Conservation (phyloP, 2,113 vertebrate species). For the Cavia porcellus region DNA sequence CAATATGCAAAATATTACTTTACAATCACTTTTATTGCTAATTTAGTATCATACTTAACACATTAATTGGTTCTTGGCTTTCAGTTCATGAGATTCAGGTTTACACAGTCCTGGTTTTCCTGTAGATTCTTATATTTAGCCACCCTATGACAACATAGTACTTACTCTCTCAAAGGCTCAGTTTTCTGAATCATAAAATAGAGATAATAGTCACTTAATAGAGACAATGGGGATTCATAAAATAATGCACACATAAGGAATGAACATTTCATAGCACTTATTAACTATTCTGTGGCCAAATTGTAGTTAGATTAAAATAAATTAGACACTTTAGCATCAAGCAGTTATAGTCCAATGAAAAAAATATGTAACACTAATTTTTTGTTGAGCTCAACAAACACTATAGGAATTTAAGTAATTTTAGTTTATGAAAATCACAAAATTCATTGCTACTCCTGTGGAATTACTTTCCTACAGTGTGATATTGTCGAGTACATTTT, state of each 20-base stretch:
- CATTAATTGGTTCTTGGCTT: background rate
- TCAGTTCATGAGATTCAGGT: background rate
- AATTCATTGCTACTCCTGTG: background rate
- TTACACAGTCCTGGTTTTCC: background rate
- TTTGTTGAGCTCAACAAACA: background rate
- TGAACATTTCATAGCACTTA: background rate
- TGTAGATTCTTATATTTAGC: background rate
- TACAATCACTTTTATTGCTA: background rate
- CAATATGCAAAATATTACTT: background rate
- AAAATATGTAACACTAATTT: background rate
- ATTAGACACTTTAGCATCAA: background rate
- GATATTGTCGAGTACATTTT: constrained; percentile 28
- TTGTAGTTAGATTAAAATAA: background rate
- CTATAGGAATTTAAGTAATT: background rate
- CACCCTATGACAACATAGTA: background rate
- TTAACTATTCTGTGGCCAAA: background rate
- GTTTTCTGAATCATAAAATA: background rate
- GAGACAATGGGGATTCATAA: background rate
- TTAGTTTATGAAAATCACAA: background rate
- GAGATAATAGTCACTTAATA: background rate
- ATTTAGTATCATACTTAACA: background rate
- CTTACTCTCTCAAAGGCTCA: background rate
- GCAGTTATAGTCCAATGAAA: background rate
- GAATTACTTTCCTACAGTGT: constrained; percentile 18
- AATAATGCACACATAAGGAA: background rate